Base-by-base conservation (phyloP, 2,113 vertebrate species). In the Nanger granti region DNA sequence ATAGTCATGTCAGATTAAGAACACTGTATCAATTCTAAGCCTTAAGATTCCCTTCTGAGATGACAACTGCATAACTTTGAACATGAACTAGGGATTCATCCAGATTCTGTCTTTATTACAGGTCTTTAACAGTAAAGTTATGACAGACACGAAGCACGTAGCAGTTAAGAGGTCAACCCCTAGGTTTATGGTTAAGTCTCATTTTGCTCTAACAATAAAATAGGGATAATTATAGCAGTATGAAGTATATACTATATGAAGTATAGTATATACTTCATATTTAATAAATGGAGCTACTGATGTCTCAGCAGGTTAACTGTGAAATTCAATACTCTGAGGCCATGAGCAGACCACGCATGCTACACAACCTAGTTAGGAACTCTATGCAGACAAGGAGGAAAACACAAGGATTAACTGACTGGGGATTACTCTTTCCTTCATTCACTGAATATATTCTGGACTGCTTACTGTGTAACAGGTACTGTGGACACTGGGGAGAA, bases 181-280 rank as follows among this genome's bases (percentile, higher is more conserved):
- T 76, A 34, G 41, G 69, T 76, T 92, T 90, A 95, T 11, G 31
- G 31, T 14, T 66, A 76, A 96, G 49, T 28, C 52, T 90, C 41
- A 64, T 80, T 94, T 89, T 92, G 12, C 62, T 94, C 87, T 88
- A 93, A 76, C 80, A 93, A 76, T 93, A 96, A 94, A 95, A 97
- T 2, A 80, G 60, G 76, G 82, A 62, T 95, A 93, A 94, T 94
- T 94, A 93, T 6, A 97, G 83, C 26, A 96, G 37, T 37, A 37
- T 37, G 37, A 37, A 37, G 37, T 37, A 37, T 37, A 37, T 37
- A 37, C 37, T 37, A 37, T 37, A 37, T 37, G 37, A 37, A 37
- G 37, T 37, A 37, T 37, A 37, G 37, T 37, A 37, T 37, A 37
- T 91, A 80, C 34, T 91, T 92, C 64, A 64, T 55, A 96, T 6